Evolutionary conservation across 2,113 vertebrate species (phyloP), one percentile per base, ranked within the genome.

Genomic region (Nothoprocta perdicaria): DNA sequence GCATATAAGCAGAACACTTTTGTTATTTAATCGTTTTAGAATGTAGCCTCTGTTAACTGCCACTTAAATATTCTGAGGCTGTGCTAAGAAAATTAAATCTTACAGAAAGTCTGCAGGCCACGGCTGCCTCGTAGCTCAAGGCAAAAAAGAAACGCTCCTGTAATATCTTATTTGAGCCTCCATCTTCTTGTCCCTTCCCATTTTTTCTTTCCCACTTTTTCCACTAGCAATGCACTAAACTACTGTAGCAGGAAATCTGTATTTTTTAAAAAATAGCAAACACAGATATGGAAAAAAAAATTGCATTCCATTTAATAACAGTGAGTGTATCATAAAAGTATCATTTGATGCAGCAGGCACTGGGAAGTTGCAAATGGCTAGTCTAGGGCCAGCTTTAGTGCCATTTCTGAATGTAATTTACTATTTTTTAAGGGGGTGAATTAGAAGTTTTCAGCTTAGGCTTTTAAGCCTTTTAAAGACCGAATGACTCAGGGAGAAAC

Each of bases 11-110:
- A n/a, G 45, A 12, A 33, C 1, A 0, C 7, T 87, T 88, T 77
- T 88, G 35, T 79, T 84, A 50, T 14, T 84, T 76, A 60, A 41
- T 82, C 9, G 24, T 88, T 84, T 74, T 93, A 14, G 87, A 55
- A 73, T 87, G 82, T 63, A 43, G 10, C 31, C 38, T 71, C 58
- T 77, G 21, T 66, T 84, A 87, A 85, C 58, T 78, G 67, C 66
- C 77, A 29, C 66, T 80, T 84, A 78, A 86, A 91, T 85, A 81
- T 29, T 68, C 46, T 93, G 5, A 81, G 60, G 38, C 69, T 89
- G 24, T 31, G 5, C 65, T 86, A 81, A 83, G 75, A 53, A 57
- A 93, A 89, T 77, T 66, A 90, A 85, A 77, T 43, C 55, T 82
- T 57, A 41, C 53, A 40, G 55, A 69, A 88, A 58, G 72, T 58